phyloP scores from a whole-genome alignment of 2,888 invertebrate species.

The Dynastes tityus region DNA sequence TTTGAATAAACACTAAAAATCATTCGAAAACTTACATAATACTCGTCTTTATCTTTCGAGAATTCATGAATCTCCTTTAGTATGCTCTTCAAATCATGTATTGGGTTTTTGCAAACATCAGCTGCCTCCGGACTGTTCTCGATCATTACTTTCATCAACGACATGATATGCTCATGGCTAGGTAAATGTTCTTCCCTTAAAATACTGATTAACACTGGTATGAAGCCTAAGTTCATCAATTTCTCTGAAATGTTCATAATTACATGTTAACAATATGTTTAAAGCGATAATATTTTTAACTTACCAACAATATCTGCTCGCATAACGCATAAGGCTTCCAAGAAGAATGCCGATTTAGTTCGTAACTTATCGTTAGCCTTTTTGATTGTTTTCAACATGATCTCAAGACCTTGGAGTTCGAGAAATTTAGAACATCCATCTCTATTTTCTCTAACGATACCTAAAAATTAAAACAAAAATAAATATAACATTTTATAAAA shows the following conservation, averaged over 20 bases:
- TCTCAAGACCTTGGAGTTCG: slow-evolving; percentile 78
- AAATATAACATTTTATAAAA: neutral
- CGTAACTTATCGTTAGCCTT: slow-evolving; percentile 75
- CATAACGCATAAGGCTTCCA: slow-evolving; percentile 75
- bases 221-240: slow-evolving; percentile 62
- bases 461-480: slow-evolving; percentile 68
- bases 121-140: slow-evolving; percentile 68
- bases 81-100: slow-evolving; percentile 67
- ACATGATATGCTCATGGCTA: slow-evolving; percentile 73
- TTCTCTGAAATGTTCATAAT: slow-evolving; percentile 57
- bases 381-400: slow-evolving; percentile 76
- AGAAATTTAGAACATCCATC: slow-evolving; percentile 77
- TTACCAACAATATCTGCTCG: slow-evolving; percentile 75
- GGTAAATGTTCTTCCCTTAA: slow-evolving; percentile 60
- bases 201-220: slow-evolving; percentile 62
- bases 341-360: slow-evolving; percentile 83
- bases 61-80: slow-evolving; percentile 67
- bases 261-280: neutral
- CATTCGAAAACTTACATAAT: slow-evolving; percentile 60
- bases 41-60: slow-evolving; percentile 70
- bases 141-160: slow-evolving; percentile 70
- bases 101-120: slow-evolving; percentile 69
- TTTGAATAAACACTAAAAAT: neutral
- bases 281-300: neutral
- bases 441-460: slow-evolving; percentile 77